Conservation (phyloP, 1,140 invertebrate species). For the Aphaenogaster ashmeadi region DNA sequence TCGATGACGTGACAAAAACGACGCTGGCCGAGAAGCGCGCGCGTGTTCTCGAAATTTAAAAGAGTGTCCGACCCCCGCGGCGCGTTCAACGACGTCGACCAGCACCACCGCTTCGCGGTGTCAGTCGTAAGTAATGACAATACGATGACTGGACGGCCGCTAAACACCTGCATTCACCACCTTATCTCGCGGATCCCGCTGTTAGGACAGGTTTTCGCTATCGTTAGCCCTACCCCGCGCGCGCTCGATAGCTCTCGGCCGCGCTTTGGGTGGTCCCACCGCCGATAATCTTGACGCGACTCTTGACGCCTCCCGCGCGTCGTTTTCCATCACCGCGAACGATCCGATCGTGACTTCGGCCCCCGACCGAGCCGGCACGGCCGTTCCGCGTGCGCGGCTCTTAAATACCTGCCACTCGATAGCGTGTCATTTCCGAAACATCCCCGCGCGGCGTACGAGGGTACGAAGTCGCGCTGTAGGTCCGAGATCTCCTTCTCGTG, state of each 20-base stretch:
- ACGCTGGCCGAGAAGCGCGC: conserved; percentile 23
- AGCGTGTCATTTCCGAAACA: conserved; percentile 35
- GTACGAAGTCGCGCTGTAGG: neutral
- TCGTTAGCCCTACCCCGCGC: conserved; percentile 70
- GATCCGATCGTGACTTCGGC: conserved; percentile 74
- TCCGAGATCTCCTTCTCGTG: neutral
- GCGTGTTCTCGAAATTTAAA: conserved; percentile 55
- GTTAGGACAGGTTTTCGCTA: conserved; percentile 80
- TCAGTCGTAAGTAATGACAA: conserved; percentile 85
- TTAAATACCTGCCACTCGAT: conserved; percentile 6
- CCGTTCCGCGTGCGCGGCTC: conserved; percentile 5
- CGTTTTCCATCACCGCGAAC: conserved; percentile 73
- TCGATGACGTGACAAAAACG: conserved; percentile 58
- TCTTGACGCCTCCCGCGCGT: conserved; percentile 76
- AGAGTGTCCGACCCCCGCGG: conserved; percentile 70
- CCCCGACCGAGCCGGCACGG: conserved; percentile 55
- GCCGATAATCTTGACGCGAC: conserved; percentile 74
- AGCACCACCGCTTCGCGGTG: conserved; percentile 62
- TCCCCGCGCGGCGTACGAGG: neutral
- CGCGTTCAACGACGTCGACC: conserved; percentile 57
- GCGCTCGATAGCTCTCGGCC: conserved; percentile 23
- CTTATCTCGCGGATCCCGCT: conserved; percentile 84
- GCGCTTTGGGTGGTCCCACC: conserved; percentile 81
- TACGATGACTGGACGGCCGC: conserved; percentile 82
- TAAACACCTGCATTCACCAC: conserved; percentile 85